phyloP scores from a whole-genome alignment of 2,113 vertebrate species.

The Leptobrachium ailaonicum region DNA sequence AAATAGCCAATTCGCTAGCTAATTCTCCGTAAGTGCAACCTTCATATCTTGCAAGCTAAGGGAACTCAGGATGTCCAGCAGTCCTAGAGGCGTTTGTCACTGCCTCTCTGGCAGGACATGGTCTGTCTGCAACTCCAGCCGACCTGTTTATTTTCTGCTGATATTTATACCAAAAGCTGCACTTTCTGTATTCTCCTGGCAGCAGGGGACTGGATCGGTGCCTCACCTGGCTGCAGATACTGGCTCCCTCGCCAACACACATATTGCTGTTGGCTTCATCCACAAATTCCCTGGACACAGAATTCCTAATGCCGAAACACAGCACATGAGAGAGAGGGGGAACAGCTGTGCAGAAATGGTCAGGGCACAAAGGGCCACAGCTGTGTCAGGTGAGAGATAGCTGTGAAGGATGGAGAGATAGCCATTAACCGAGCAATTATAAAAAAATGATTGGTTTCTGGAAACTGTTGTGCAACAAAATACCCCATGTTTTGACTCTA shows the following conservation, averaged over 20 bases:
- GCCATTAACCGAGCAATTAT: not conserved
- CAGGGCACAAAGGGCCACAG: constrained; percentile 34
- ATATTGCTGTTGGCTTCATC: constrained; percentile 43
- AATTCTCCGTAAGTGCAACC: not conserved
- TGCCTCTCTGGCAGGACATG: constrained; percentile 34
- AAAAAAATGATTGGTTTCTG: not conserved
- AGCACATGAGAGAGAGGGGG: constrained; percentile 47
- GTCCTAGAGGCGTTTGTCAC: constrained; percentile 21
- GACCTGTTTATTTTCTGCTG: constrained; percentile 42
- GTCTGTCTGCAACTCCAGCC: constrained; percentile 38
- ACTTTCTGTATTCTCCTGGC: constrained; percentile 44
- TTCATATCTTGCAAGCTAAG: not conserved
- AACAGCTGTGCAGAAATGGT: constrained; percentile 36
- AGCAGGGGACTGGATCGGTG: constrained; percentile 37
- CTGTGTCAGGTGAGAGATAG: constrained; percentile 48
- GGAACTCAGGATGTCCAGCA: constrained; percentile 25
- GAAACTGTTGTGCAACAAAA: not conserved
- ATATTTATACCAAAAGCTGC: constrained; percentile 47
- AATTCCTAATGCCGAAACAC: constrained; percentile 47
- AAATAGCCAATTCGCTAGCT: not conserved
- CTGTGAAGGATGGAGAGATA: constrained; percentile 21
- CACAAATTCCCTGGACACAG: constrained; percentile 47
- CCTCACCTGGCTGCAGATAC: constrained; percentile 44
- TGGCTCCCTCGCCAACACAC: constrained; percentile 31
- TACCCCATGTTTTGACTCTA: not conserved